phyloP scores from a whole-genome alignment of 2,888 invertebrate species.

The Notodromas monacha region DNA sequence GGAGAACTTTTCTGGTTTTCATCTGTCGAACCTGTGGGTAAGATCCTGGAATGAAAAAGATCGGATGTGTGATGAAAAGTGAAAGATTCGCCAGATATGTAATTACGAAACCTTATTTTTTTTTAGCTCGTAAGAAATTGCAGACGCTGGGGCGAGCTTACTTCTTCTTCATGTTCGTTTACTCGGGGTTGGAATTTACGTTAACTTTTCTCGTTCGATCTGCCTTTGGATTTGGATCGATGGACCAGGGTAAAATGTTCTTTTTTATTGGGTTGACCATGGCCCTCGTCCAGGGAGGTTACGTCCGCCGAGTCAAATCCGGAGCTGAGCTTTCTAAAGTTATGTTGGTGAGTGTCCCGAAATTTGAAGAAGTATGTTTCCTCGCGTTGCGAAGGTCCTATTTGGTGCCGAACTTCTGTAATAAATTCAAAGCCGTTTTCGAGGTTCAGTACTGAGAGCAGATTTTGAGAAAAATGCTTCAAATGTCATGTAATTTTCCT shows the following conservation, averaged over 20 bases:
- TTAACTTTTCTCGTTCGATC: slow-evolving; percentile 82
- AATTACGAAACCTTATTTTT: slow-evolving; percentile 6
- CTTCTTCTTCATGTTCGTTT: slow-evolving; percentile 68
- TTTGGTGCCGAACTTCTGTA: no score
- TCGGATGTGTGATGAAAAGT: no score
- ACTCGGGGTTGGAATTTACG: slow-evolving; percentile 88
- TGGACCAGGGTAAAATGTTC: slow-evolving; percentile 96
- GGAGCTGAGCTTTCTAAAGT: slow-evolving; percentile 35
- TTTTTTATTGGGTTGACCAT: slow-evolving; percentile 66
- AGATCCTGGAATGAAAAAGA: no score
- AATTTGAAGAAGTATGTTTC: slow-evolving; percentile 8
- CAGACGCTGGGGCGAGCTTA: slow-evolving; percentile 17
- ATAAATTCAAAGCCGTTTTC: no score
- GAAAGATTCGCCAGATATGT: no score
- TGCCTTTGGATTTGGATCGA: slow-evolving; percentile 55
- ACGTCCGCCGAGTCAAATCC: slow-evolving; percentile 41
- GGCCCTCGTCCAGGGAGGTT: slow-evolving; percentile 62
- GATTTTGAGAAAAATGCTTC: no score
- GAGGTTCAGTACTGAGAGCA: no score
- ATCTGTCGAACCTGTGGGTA: no score
- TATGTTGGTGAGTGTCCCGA: slow-evolving; percentile 19
- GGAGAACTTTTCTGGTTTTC: no score
- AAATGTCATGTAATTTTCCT: no score
- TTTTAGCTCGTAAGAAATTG: slow-evolving; percentile 7
- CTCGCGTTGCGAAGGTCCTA: no score